Base-by-base conservation (phyloP, 2,113 vertebrate species). In the Nothocercus julius region DNA sequence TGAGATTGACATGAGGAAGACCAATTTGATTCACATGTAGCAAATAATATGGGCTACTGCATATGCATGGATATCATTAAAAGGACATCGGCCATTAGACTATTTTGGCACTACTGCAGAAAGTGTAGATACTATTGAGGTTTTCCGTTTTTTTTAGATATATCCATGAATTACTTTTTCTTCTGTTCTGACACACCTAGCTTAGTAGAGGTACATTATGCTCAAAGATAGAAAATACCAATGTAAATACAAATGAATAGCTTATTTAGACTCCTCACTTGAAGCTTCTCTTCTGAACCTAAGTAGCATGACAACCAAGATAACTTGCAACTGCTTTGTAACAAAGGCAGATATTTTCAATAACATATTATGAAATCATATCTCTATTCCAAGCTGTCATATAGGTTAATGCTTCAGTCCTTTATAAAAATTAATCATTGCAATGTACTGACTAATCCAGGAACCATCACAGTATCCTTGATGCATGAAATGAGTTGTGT, bases 401-500 rank as follows among this genome's bases (percentile, higher is more conserved):
- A 90, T 81, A 56, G 67, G 89, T 61, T 47, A 54, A 30, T 56
- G 12, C 74, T 67, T 78, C 82, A 30, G 30, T 72, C 27, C 36
- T 83, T 90, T 83, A 84, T 83, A 76, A 62, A 93, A 93, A 64
- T 78, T 42, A 45, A 83, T 73, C 7, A 24, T 6, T 82, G 34
- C 36, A 73, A 72, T 68, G 28, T 62, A 64, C 28, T 42, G 74
- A 92, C 53, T 92, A 51, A 75, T 93, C 79, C 87, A 90, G 73
- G 78, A 88, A 76, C 38, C 63, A 59, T 89, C 73, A 30, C 44
- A 82, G n/a, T 89, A 45, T 87, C 84, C 58, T 80, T 91, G 82
- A 93, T 89, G 90, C 70, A 13, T 91, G 83, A 96, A 96, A 93
- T 90, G 18, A 78, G 56, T 92, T 67, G 32, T 13, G 11, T 67